A percentile compares a stretch with the other conserved stretches of the same genome.
Conservation (phyloP, 2,113 vertebrate species). For the Nicator chloris region DNA sequence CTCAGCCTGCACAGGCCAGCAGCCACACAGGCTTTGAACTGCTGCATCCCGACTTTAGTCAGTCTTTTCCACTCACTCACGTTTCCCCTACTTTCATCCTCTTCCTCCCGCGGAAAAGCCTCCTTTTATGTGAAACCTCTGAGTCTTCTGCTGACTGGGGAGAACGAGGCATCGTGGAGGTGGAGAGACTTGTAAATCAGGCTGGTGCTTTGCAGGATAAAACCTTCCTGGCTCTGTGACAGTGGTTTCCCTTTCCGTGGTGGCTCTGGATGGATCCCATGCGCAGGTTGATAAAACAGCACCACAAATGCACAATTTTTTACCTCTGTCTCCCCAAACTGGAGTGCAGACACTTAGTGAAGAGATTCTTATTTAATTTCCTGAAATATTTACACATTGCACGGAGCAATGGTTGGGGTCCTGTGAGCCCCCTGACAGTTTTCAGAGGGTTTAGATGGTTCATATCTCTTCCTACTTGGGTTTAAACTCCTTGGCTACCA, state of each 20-base stretch:
- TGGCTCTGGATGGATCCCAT: not conserved
- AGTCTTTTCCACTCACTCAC: not conserved
- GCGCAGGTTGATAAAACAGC: not conserved
- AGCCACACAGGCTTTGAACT: not conserved
- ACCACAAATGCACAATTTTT: rapidly evolving
- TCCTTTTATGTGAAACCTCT: not conserved
- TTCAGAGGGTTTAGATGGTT: not conserved
- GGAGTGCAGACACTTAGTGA: rapidly evolving
- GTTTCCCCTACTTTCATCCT: not conserved
- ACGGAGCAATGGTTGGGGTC: not conserved
- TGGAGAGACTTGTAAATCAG: not conserved
- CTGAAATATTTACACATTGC: not conserved
- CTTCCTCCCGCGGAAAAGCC: not conserved
- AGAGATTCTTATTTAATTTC: not conserved
- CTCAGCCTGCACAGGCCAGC: not conserved
- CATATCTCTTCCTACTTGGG: not conserved
- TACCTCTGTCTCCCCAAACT: not conserved
- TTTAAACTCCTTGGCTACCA: not conserved
- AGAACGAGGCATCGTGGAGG: not conserved
- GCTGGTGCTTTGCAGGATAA: not conserved
- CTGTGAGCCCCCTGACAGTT: not conserved
- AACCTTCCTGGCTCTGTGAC: not conserved
- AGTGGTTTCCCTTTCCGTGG: not conserved
- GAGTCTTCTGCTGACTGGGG: not conserved
- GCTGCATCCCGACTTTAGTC: not conserved